These are phyloP conservation scores for Arctocebus calabarensis DNA, from an alignment of 2,797 vertebrate genomes.

Conservation along the genomic window DNA sequence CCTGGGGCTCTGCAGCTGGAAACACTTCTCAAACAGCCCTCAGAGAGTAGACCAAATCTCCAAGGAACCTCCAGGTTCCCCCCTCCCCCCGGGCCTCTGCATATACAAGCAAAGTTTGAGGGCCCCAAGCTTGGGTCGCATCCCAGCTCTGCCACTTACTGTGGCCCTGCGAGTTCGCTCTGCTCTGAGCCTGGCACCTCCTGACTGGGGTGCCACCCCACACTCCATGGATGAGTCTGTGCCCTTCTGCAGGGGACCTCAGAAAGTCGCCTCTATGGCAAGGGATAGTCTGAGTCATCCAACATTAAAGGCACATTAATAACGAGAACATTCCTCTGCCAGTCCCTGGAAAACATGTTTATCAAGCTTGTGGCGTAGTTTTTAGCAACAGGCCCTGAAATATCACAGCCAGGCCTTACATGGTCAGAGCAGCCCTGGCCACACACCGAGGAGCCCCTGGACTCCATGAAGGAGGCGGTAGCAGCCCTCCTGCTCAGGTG, in stretches of 20 bases:
- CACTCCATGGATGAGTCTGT: accelerated
- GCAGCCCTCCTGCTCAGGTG: neutral
- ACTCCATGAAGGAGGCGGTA: neutral
- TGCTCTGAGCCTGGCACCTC: neutral
- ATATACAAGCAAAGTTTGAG: neutral
- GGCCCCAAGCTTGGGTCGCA: too few relatives aligned
- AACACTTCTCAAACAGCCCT: neutral
- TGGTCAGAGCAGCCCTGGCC: neutral
- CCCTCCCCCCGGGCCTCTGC: too few relatives aligned
- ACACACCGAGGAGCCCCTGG: accelerated
- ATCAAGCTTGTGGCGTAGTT: neutral
- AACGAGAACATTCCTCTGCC: neutral
- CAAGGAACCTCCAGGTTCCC: neutral
- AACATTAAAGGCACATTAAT: neutral
- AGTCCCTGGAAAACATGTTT: neutral
- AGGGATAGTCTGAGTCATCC: neutral
- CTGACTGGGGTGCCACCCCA: accelerated
- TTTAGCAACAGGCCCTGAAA: neutral
- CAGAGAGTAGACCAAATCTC: neutral
- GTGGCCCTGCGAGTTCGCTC: neutral
- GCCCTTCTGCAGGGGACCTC: neutral
- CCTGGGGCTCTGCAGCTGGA: neutral
- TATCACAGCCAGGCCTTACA: too few relatives aligned
- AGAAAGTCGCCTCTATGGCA: neutral
- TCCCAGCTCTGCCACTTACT: neutral